These are phyloP conservation scores for Folsomia manolachei DNA, from an alignment of 2,888 invertebrate genomes.

Conservation along the genomic window DNA sequence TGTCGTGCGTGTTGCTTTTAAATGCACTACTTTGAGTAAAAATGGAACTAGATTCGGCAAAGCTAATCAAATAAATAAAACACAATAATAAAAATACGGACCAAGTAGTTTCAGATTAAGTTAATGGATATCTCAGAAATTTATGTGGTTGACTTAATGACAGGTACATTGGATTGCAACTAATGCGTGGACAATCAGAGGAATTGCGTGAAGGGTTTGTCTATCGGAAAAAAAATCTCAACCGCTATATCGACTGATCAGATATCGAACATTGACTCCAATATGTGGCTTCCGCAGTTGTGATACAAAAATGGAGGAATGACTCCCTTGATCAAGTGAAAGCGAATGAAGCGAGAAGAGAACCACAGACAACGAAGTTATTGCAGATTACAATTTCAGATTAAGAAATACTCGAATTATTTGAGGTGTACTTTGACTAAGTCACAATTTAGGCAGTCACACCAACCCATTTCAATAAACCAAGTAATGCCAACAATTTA, in stretches of 20 bases:
- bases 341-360: slow-evolving; percentile 16
- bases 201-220: slow-evolving; percentile 20
- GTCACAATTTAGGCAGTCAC: not conserved
- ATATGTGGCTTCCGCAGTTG: not conserved
- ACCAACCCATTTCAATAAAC: not conserved
- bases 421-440: too few species aligned
- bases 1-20: too few species aligned
- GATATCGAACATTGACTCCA: not conserved
- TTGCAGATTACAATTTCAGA: not conserved
- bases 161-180: slow-evolving; percentile 18
- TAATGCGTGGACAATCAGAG: slow-evolving; percentile 38
- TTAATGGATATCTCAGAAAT: not conserved
- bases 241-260: too few species aligned
- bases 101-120: not conserved
- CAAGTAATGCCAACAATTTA: not conserved
- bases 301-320: not conserved
- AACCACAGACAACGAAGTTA: slow-evolving; percentile 1
- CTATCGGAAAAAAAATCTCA: not conserved
- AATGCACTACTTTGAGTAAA: too few species aligned
- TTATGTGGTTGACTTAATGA: not conserved
- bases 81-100: not conserved
- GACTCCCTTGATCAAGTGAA: slow-evolving; percentile 12
- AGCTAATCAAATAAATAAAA: not conserved
- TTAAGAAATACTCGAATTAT: not conserved
- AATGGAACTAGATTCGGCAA: not conserved